Evolutionary conservation across 2,888 invertebrate species (phyloP).

Genomic region (Cecidostiba fungosa): DNA sequence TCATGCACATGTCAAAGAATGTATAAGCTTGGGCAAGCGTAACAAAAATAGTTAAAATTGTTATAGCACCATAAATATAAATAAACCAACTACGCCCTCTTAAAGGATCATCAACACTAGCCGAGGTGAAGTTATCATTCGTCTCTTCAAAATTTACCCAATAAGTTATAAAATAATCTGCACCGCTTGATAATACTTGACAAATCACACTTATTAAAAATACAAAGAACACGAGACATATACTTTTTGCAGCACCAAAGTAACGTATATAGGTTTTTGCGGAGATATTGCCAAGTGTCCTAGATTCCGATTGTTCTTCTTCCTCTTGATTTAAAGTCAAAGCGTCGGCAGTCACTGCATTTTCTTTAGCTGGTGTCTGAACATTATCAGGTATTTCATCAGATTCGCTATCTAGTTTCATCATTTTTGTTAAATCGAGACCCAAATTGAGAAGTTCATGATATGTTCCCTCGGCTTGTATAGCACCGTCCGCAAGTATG

Average conservation of each 20-base stretch:
- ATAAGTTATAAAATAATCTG: conserved; percentile 78
- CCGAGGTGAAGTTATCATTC: not conserved
- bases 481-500: conserved; percentile 81
- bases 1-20: conserved; percentile 87
- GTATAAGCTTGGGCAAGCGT: conserved; percentile 79
- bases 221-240: conserved; percentile 70
- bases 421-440: conserved; percentile 84
- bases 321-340: conserved; percentile 19
- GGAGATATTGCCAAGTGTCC: conserved; percentile 67
- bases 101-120: conserved; percentile 33
- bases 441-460: conserved; percentile 82
- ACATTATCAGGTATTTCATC: conserved; percentile 40
- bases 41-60: conserved; percentile 76
- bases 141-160: conserved; percentile 83
- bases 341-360: not conserved
- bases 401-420: conserved; percentile 72
- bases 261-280: conserved; percentile 71
- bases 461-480: conserved; percentile 84
- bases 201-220: conserved; percentile 70
- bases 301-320: conserved; percentile 77
- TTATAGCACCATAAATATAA: conserved; percentile 82
- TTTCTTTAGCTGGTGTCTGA: conserved; percentile 28
- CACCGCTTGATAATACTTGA: conserved; percentile 74
- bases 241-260: conserved; percentile 73
- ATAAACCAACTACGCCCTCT: conserved; percentile 79